A percentile compares a stretch with the other conserved stretches of the same genome.
phyloP scores from a whole-genome alignment of 2,113 vertebrate species.

The Apteryx owenii region DNA sequence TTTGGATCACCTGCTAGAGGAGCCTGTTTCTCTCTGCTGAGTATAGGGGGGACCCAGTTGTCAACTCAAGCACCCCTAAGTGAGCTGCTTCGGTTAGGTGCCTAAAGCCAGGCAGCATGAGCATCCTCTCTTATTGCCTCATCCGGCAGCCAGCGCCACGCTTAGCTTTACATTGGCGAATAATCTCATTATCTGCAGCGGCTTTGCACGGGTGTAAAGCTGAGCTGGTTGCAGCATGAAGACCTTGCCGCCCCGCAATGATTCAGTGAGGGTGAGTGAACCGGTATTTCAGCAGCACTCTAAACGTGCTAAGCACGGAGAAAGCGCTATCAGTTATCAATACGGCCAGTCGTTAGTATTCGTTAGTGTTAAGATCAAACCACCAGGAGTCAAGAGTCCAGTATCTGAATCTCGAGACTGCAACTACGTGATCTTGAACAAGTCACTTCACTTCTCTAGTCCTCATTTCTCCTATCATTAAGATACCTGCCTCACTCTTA shows the following conservation, averaged over 20 bases:
- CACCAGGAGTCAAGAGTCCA: background rate
- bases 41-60: background rate
- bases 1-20: background rate
- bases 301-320: background rate
- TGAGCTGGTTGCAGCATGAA: background rate
- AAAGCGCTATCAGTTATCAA: slow-evolving; percentile 35
- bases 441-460: background rate
- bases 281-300: background rate
- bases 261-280: background rate
- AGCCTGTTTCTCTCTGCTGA: background rate
- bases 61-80: background rate
- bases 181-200: background rate
- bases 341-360: slow-evolving; percentile 19
- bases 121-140: background rate
- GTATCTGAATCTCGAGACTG: background rate
- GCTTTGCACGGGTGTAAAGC: background rate
- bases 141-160: background rate
- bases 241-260: background rate
- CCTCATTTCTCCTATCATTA: background rate
- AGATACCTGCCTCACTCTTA: background rate
- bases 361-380: slow-evolving; percentile 10
- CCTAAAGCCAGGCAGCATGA: background rate
- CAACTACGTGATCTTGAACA: background rate
- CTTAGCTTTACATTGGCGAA: background rate
- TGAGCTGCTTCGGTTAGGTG: background rate